phyloP scores from a whole-genome alignment of 2,113 vertebrate species.

The Pseudopipra pipra region DNA sequence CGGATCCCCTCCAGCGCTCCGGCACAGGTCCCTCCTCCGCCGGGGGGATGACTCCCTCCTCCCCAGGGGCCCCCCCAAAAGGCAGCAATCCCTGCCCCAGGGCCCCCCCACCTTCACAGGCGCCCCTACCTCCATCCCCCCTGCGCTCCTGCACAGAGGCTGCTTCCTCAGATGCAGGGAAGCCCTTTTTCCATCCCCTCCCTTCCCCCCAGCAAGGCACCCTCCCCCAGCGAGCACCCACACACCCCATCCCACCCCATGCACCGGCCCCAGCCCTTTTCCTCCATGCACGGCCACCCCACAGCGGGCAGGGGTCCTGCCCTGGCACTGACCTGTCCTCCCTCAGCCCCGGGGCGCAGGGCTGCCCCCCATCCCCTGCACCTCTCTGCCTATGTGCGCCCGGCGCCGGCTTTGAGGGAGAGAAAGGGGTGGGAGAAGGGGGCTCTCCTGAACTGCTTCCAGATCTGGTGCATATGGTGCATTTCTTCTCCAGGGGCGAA shows the following conservation, averaged over 20 bases:
- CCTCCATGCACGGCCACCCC: neutral
- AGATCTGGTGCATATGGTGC: constrained; percentile 19
- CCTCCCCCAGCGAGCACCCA: neutral
- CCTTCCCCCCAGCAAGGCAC: neutral
- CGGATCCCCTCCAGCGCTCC: neutral
- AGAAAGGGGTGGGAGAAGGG: neutral
- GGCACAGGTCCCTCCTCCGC: constrained; percentile 9
- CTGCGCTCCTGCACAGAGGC: neutral
- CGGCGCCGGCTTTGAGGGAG: neutral
- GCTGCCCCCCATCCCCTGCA: neutral
- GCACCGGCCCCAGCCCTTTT: neutral
- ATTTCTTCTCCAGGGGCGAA: constrained; percentile 28
- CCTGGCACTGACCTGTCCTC: constrained; percentile 16
- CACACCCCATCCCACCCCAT: neutral
- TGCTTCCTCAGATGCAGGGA: neutral
- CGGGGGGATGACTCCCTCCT: neutral
- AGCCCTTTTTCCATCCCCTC: neutral
- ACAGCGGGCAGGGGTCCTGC: neutral
- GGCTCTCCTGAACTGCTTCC: constrained; percentile 7
- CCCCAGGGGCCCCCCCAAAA: neutral
- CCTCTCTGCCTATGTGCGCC: neutral
- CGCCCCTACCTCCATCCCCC: neutral
- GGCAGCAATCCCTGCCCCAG: neutral
- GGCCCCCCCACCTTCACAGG: neutral
- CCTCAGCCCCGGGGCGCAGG: neutral